Evolutionary conservation across 1,140 invertebrate genomes (phyloP), one percentile per base, ranked within the genome.

Genomic region (Carposina sasakii): DNA sequence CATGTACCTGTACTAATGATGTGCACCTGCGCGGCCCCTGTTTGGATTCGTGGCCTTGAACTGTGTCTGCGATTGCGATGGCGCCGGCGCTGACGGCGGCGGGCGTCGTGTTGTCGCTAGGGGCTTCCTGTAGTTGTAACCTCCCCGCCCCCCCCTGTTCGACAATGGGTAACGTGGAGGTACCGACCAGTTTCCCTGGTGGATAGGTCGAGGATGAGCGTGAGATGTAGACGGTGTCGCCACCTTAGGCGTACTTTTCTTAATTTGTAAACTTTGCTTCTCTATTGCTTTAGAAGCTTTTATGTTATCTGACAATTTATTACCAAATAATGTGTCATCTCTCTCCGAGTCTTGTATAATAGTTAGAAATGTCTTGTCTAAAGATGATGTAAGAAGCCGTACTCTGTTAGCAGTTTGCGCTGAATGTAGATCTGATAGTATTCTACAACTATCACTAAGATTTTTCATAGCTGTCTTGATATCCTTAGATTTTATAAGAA

Each of bases 1-100:
- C 42, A 44, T 44, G 42, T 44, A 44, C 42, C 42, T 44, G 42
- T 17, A n/a, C 21, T 44, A 44, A 15, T 30, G 42, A n/a, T 19
- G 42, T 31, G 1, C 13, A 13, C 13, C 19, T 1, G 24, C 42
- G 20, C 42, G 42, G 2, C 26, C 8, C 42, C 31, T 44, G 42
- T 13, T 39, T 10, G 36, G 19, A 22, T 17, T 8, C 19, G 36
- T 12, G 4, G 17, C 8, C 36, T 39, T 39, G n/a, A n/a, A n/a
- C n/a, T n/a, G n/a, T n/a, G 19, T 33, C 15, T 33, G 31, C 31
- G 8, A n/a, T n/a, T n/a, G n/a, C n/a, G 36, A 10, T 3, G 36
- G 17, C 3, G 17, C 8, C 10, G 36, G 36, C n/a, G n/a, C n/a
- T n/a, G n/a, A n/a, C 2, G 36, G 17, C 3, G 17, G 17, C 10